Conservation (phyloP, 1,140 invertebrate genomes). For the Euglossa dilemma region DNA sequence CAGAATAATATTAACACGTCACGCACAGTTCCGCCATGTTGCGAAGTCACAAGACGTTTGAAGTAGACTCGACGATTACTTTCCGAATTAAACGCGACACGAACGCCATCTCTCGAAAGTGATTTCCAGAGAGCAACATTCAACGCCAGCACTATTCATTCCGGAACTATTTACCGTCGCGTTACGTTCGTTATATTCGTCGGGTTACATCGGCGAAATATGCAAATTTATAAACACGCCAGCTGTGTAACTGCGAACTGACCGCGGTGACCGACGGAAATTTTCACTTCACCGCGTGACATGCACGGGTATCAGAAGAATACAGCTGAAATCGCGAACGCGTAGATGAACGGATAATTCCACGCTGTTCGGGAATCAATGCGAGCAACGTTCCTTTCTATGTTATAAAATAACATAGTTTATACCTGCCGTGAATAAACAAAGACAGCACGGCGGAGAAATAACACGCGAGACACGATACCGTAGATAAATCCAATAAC, state of each 20-base stretch:
- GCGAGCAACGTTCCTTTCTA: neutral
- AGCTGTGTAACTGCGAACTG: neutral
- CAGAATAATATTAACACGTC: too few species aligned
- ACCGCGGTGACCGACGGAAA: neutral
- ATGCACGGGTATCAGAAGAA: neutral
- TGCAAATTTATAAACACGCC: slow-evolving; percentile 14
- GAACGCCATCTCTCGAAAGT: neutral
- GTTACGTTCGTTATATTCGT: neutral
- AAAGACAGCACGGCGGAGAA: too few species aligned
- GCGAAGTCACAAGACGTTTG: neutral
- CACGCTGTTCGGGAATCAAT: too few species aligned
- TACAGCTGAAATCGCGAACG: neutral
- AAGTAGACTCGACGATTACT: neutral
- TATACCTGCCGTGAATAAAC: too few species aligned
- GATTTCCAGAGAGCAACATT: slow-evolving; percentile 5
- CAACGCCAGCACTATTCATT: too few species aligned
- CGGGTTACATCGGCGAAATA: neutral
- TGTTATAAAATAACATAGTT: neutral
- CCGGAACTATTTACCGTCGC: neutral
- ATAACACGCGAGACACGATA: too few species aligned
- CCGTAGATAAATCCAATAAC: too few species aligned
- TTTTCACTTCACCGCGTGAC: neutral
- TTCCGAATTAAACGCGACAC: neutral
- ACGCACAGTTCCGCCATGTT: too few species aligned
- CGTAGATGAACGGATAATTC: neutral